A percentile compares a stretch with the other conserved stretches of the same genome.
These are phyloP conservation scores for Drosophila ironensis DNA, from an alignment of 1,140 invertebrate genomes.

Conservation along the genomic window DNA sequence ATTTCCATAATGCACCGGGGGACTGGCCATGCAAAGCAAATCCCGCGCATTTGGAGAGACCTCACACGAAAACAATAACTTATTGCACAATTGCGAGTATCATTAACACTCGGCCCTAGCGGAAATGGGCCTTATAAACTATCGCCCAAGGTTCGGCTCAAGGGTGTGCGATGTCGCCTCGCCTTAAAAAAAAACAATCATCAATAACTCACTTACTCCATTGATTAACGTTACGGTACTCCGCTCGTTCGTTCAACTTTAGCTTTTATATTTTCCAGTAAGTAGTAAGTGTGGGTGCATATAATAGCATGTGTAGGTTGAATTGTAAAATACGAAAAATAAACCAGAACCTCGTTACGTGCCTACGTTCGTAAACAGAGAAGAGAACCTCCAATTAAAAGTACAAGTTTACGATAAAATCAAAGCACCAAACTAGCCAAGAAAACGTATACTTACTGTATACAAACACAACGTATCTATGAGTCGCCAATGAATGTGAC, in stretches of 20 bases:
- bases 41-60: slow-evolving; percentile 17
- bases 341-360: slow-evolving; percentile 44
- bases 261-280: neutral
- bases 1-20: slow-evolving; percentile 42
- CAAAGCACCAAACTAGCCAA: slow-evolving; percentile 16
- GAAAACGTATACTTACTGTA: no score
- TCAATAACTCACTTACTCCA: slow-evolving; percentile 46
- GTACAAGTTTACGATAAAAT: slow-evolving; percentile 42
- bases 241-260: slow-evolving; percentile 3
- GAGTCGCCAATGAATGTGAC: no score
- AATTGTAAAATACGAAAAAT: slow-evolving; percentile 30
- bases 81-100: slow-evolving; percentile 41
- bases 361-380: slow-evolving; percentile 38
- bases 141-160: slow-evolving; percentile 24
- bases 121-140: slow-evolving; percentile 57
- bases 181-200: slow-evolving; percentile 30
- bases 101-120: slow-evolving; percentile 32
- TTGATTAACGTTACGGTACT: slow-evolving; percentile 34
- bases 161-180: slow-evolving; percentile 34
- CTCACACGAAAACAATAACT: slow-evolving; percentile 41
- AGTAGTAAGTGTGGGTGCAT: slow-evolving; percentile 1
- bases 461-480: neutral
- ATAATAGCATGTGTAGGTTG: slow-evolving; percentile 36
- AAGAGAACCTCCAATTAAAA: slow-evolving; percentile 32
- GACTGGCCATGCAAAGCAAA: slow-evolving; percentile 22